Conservation (phyloP, 2,888 invertebrate species). For the Troglohyphantes excavatus region DNA sequence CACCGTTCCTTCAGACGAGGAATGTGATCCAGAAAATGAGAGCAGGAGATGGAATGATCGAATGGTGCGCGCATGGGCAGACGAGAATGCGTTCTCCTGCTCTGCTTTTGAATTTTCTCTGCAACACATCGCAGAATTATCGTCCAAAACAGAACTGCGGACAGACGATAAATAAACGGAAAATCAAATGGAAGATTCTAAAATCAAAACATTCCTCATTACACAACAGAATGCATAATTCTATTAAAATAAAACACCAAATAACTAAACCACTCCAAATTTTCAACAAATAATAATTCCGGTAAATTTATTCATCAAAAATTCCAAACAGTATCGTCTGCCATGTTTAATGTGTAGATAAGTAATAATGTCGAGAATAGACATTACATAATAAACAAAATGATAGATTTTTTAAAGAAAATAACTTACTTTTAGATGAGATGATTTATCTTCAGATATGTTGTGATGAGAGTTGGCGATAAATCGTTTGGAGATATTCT, state of each 20-base stretch:
- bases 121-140: conserved; percentile 30
- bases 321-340: not conserved
- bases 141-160: not conserved
- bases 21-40: conserved; percentile 27
- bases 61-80: conserved; percentile 45
- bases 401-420: not conserved
- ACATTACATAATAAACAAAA: not conserved
- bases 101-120: conserved; percentile 44
- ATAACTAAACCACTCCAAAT: not conserved
- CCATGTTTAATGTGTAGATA: not conserved
- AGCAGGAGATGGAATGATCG: conserved; percentile 56
- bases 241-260: not conserved
- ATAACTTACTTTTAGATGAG: not conserved
- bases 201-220: no score
- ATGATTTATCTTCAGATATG: not conserved
- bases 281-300: no score
- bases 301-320: not conserved
- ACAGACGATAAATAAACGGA: not conserved
- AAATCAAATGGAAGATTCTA: no score
- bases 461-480: not conserved
- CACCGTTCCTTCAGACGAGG: conserved; percentile 1
- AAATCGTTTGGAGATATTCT: not conserved
- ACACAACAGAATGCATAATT: not conserved
- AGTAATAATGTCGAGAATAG: not conserved
- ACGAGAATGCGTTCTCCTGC: conserved; percentile 26